A percentile compares a stretch with the other conserved stretches of the same genome.
Evolutionary conservation across 1,140 invertebrate species (phyloP).

Genomic region (Macrotrachela quadricornifera): DNA sequence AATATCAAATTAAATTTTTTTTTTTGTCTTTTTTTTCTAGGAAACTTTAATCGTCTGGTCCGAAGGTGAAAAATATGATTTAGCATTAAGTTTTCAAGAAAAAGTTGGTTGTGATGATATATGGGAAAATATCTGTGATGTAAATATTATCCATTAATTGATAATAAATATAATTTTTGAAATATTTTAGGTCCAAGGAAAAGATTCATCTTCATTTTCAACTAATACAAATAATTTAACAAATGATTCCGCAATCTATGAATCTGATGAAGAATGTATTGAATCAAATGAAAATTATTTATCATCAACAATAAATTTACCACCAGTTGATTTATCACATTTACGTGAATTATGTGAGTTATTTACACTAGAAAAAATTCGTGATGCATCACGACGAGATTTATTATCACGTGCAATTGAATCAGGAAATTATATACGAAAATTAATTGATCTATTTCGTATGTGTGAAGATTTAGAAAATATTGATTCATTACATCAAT

Average conservation of each 20-base stretch:
- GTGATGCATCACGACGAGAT: conserved; percentile 34
- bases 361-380: conserved; percentile 12
- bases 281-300: background rate
- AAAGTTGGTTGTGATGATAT: conserved; percentile 99
- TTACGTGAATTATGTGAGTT: conserved; percentile 80
- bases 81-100: conserved; percentile 97
- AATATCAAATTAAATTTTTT: background rate
- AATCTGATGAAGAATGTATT: background rate
- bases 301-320: conserved; percentile 37
- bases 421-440: conserved; percentile 78
- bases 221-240: too few relatives aligned
- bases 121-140: conserved; percentile 95
- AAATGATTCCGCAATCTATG: background rate
- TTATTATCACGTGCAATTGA: conserved; percentile 78
- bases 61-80: conserved; percentile 92
- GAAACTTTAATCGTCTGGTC: conserved; percentile 99
- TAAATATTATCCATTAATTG: too few relatives aligned
- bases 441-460: conserved; percentile 78
- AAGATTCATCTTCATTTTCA: background rate
- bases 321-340: conserved; percentile 68
- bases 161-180: too few relatives aligned
- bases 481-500: conserved; percentile 70
- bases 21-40: too few relatives aligned
- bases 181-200: background rate
- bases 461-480: conserved; percentile 92